phyloP scores from a whole-genome alignment of 2,797 vertebrate genomes.

The Loris lydekkerianus region DNA sequence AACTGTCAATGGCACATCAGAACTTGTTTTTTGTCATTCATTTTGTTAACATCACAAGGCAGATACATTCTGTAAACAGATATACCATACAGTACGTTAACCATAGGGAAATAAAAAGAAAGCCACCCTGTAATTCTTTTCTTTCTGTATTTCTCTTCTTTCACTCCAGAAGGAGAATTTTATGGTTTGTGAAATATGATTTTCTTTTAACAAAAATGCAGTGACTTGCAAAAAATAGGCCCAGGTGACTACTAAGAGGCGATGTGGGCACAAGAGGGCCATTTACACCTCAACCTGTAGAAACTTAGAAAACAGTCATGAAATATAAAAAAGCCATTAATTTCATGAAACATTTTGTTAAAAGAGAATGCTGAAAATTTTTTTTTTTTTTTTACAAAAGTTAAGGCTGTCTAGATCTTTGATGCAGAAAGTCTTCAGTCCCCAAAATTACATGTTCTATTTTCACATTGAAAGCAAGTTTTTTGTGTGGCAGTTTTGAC shows the following conservation, averaged over 20 bases:
- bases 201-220: constrained; percentile 82
- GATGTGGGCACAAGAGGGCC: constrained; percentile 72
- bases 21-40: constrained; percentile 89
- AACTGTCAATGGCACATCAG: constrained; percentile 89
- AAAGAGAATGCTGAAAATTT: constrained; percentile 86
- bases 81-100: constrained; percentile 90
- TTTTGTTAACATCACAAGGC: constrained; percentile 89
- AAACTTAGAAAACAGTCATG: constrained; percentile 88
- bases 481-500: constrained; percentile 71
- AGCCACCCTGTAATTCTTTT: constrained; percentile 90
- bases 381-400: constrained; percentile 88
- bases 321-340: constrained; percentile 88
- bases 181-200: constrained; percentile 48
- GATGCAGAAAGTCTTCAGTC: constrained; percentile 84
- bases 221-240: constrained; percentile 83
- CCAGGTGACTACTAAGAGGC: constrained; percentile 78
- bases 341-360: constrained; percentile 76
- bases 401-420: constrained; percentile 90
- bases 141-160: constrained; percentile 88
- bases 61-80: constrained; percentile 90
- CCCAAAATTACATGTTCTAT: constrained; percentile 75
- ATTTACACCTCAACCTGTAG: constrained; percentile 81
- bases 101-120: constrained; percentile 87
- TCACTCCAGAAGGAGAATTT: constrained; percentile 83
- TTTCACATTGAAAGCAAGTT: constrained; percentile 75